Evolutionary conservation across 1,140 invertebrate genomes (phyloP), one percentile per base, ranked within the genome.

Genomic region (Contarinia nasturtii): DNA sequence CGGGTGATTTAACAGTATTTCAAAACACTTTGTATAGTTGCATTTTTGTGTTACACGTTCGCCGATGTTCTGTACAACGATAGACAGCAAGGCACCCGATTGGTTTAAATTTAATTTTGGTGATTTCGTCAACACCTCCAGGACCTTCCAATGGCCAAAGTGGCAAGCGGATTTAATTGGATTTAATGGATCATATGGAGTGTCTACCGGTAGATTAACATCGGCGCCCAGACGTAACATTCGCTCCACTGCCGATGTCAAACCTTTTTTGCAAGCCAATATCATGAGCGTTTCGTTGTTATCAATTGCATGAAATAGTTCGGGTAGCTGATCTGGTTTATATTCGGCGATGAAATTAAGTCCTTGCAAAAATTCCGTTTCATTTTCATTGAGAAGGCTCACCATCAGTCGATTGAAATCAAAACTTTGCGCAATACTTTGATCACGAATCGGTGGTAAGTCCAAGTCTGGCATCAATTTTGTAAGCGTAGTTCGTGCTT

Each of bases 401-500:
- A 68, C 68, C 49, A 71, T 65, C 41, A 78, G 55, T 52, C 66
- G 63, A 33, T 73, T 65, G 3, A 54, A 53, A 44, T 74, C 68
- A 5, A n/a, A 17, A 15, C 55, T 51, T 21, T 56, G 17, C 4
- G n/a, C 17, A 7, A 12, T 18, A 4, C n/a, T 43, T 40, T 4
- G 37, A 4, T 40, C 17, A 21, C n/a, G 48, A 33, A 52, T 49
- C 2, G 63, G 59, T 22, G 73, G 69, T 45, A 80, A 62, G 49
- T 66, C 61, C 7, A 81, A 52, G 46, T 79, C 69, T 11, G 80
- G 76, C 53, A 78, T 72, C 47, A 79, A 74, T 33, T 75, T 59
- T 43, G 70, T 57, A 42, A 77, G 58, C 48, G 70, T 59, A 49
- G 68, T 58, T 44, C 74, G 66, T 10, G 75, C 72, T 52, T 68